phyloP scores from a whole-genome alignment of 2,888 invertebrate genomes.

The Drosophila peninsularis region DNA sequence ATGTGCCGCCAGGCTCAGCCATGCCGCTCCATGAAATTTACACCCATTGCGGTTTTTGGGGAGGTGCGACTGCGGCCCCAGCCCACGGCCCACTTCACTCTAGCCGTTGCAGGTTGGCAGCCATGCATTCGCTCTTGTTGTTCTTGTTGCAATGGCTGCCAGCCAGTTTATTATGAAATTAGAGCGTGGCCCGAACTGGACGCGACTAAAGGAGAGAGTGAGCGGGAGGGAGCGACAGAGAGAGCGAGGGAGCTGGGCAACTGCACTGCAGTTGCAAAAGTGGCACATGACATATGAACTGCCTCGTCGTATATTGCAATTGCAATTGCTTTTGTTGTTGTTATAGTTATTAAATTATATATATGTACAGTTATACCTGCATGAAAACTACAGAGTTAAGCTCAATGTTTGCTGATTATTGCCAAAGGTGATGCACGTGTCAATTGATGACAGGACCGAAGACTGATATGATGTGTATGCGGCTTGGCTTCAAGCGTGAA shows the following conservation, averaged over 20 bases:
- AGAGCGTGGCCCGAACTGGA: conserved; percentile 63
- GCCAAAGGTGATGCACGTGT: conserved; percentile 62
- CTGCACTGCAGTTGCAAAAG: conserved; percentile 72
- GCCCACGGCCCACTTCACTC: not conserved
- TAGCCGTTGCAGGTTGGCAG: conserved; percentile 47
- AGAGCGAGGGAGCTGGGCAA: conserved; percentile 1
- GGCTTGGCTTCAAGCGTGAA: not conserved
- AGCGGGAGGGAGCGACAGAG: not conserved
- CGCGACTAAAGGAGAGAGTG: conserved; percentile 5
- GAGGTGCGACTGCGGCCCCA: conserved; percentile 14
- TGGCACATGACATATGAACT: conserved; percentile 79
- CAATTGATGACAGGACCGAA: conserved; percentile 27
- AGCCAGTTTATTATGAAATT: conserved; percentile 81
- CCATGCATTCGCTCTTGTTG: conserved; percentile 37
- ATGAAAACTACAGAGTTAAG: conserved; percentile 29
- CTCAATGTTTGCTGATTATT: conserved; percentile 65
- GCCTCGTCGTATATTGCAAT: conserved; percentile 22
- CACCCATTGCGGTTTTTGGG: conserved; percentile 77
- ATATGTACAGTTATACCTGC: conserved; percentile 11
- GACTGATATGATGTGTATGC: not conserved
- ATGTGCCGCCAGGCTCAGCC: conserved; percentile 71
- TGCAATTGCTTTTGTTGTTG: conserved; percentile 41
- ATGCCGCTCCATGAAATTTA: conserved; percentile 63
- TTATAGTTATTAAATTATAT: conserved; percentile 75
- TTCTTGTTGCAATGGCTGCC: conserved; percentile 55